Base-by-base conservation (phyloP, 2,797 vertebrate genomes). In the Cyprinodon diabolis region DNA sequence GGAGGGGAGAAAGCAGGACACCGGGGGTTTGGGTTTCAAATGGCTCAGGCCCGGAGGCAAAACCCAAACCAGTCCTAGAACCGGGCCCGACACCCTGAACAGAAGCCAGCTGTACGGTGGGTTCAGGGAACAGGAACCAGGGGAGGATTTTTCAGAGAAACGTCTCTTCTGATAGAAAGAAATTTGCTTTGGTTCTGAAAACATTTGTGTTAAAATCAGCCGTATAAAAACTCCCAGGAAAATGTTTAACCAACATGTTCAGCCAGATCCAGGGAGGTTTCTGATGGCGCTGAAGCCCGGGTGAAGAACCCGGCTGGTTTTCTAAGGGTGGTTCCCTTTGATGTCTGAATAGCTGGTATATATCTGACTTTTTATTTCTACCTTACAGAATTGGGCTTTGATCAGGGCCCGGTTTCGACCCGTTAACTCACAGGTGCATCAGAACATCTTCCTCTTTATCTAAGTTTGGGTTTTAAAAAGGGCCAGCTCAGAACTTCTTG, bases 11-110 rank as follows among this genome's bases (percentile, higher is more conserved):
- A 82, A 88, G 84, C 87, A 84, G 86, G 77, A 78, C 81, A 78
- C 77, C 82, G 68, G 86, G 78, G 52, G 76, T 52, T 87, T 74
- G 71, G 82, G 81, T 67, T 56, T 87, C 75, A 73, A 82, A 81
- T 68, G 81, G 84, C 86, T 87, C 77, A 72, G 81, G 74, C 73
- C 68, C 3, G 54, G 23, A 78, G 71, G 80, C 78, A 66, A 77
- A 79, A 81, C 73, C 62, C 67, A 71, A 54, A 74, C 37, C 76
- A 54, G 35, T 60, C 45, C 45, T 12, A 15, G 58, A 35, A n/a
- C 19, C 7, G 35, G 48, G 11, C 25, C 55, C 25, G n/a, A 5
- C n/a, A n/a, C n/a, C 19, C 19, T n/a, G 6, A n/a, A 45, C 71
- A 10, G 13, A 71, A 68, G 3, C 37, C 54, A 35, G n/a, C 51